Base-by-base conservation (phyloP, 1,140 invertebrate species). In the Apolygus lucorum region DNA sequence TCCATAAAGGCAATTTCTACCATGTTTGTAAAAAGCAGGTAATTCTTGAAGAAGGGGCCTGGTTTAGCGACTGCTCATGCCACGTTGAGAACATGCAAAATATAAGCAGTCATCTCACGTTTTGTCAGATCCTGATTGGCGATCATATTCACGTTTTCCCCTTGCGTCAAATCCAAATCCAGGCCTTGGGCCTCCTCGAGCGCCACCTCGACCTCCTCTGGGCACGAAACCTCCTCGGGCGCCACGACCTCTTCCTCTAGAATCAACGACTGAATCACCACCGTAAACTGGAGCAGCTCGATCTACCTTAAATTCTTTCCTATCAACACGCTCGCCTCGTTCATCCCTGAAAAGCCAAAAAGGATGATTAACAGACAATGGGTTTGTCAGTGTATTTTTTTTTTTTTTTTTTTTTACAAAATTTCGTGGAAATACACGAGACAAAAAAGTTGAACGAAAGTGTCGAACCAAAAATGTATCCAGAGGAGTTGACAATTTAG, bases 101-200 rank as follows among this genome's bases (percentile, higher is more conserved):
- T n/a, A n/a, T 42, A 8, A 42, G 17, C 34, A 42, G 34, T 42
- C 34, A 8, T 8, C 83, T 80, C 83, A 90, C 88, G 92, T 95
- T 84, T 91, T 94, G 77, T 96, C 93, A 68, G 91, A 94, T 73
- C 94, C 94, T 76, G 93, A 96, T 79, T 96, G 92, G 72, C 95
- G 86, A 81, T 97, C 95, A 79, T 92, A 97, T 81, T 97, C 94
- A 42, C 93, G 85, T 81, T 94, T 95, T 52, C 89, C 87, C 73
- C 89, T 86, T 73, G 88, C 87, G 71, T 82, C 82, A 76, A 87
- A 89, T 71, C 81, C 82, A 76, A 87, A 89, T 72, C 81, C 81
- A 24, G 84, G 80, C 21, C 82, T 74, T 13, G 77, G 76, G 21
- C 80, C 75, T 74, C 77, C 79, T 68, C 72, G 78, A 24, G 8